Percentiles rank a stretch among this genome's conserved stretches.
Conservation (phyloP, 2,797 vertebrate species). For the Aeoliscus strigatus region DNA sequence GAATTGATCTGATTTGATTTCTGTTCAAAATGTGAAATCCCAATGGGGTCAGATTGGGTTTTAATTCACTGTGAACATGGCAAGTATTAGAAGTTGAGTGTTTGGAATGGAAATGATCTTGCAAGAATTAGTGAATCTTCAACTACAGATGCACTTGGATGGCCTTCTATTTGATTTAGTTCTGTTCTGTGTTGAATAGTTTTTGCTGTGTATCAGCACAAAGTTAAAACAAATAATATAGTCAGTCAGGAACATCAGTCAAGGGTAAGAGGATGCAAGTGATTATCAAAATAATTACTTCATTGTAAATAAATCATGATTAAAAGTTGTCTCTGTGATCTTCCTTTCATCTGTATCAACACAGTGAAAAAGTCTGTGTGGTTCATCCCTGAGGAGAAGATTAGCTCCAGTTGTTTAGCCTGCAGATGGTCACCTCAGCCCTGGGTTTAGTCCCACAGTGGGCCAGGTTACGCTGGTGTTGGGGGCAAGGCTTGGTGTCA, state of each 20-base stretch:
- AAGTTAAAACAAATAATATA: conserved; percentile 3
- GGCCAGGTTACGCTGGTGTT: background rate
- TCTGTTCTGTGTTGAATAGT: too few relatives aligned
- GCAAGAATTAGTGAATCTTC: background rate
- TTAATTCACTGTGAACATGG: too few relatives aligned
- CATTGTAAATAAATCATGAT: background rate
- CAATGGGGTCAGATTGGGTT: too few relatives aligned
- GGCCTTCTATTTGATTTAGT: too few relatives aligned
- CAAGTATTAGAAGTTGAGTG: too few relatives aligned
- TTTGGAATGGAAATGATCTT: too few relatives aligned
- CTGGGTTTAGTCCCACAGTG: conserved; percentile 5
- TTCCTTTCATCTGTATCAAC: conserved; percentile 6
- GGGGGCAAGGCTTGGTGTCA: background rate
- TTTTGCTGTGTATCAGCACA: too few relatives aligned
- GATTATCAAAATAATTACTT: conserved; percentile 8
- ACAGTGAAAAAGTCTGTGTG: background rate
- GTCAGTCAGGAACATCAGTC: conserved; percentile 1
- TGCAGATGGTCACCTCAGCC: conserved; percentile 19
- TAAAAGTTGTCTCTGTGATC: background rate
- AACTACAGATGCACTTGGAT: too few relatives aligned
- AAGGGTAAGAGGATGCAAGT: background rate
- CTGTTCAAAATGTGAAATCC: too few relatives aligned
- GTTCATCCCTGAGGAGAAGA: background rate
- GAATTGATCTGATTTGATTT: too few relatives aligned
- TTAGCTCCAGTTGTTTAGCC: background rate